Evolutionary conservation across 1,140 invertebrate species (phyloP).

Genomic region (Phymastichus coffea): DNA sequence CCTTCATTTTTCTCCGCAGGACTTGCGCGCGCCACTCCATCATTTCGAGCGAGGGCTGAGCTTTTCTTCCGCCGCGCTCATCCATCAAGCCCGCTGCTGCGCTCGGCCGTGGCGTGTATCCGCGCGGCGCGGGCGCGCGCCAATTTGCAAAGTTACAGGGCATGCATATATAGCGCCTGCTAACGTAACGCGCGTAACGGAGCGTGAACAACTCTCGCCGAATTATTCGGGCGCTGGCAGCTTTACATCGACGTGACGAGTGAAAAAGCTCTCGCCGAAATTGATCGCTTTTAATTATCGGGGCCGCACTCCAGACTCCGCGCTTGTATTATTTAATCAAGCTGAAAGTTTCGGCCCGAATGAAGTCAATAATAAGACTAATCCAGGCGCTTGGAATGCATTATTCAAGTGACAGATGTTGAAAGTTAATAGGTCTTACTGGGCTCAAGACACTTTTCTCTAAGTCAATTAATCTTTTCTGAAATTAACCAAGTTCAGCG

Average conservation of each 20-base stretch:
- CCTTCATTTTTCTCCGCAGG: slow-evolving; percentile 15
- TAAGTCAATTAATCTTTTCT: too few species aligned
- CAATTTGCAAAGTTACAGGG: slow-evolving; percentile 26
- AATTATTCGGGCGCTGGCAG: not conserved
- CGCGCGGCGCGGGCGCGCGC: slow-evolving; percentile 3
- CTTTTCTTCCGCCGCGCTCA: not conserved
- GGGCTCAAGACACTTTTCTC: too few species aligned
- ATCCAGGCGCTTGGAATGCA: too few species aligned
- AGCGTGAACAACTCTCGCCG: too few species aligned
- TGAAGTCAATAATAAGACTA: not conserved
- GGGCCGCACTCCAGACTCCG: not conserved
- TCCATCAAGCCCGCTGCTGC: slow-evolving; percentile 18
- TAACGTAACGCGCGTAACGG: too few species aligned
- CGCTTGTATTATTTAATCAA: not conserved
- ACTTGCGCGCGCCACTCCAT: not conserved
- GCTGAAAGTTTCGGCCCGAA: not conserved
- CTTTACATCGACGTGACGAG: slow-evolving; percentile 17
- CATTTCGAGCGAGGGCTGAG: slow-evolving; percentile 1
- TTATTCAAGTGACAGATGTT: too few species aligned
- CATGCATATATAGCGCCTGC: too few species aligned
- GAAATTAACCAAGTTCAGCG: too few species aligned
- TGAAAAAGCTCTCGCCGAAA: slow-evolving; percentile 17
- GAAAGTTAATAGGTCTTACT: too few species aligned
- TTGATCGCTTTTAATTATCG: not conserved
- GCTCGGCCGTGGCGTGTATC: slow-evolving; percentile 8